A percentile compares a stretch with the other conserved stretches of the same genome.
These are phyloP conservation scores for Resseliella maxima DNA, from an alignment of 2,888 invertebrate species.

Conservation along the genomic window DNA sequence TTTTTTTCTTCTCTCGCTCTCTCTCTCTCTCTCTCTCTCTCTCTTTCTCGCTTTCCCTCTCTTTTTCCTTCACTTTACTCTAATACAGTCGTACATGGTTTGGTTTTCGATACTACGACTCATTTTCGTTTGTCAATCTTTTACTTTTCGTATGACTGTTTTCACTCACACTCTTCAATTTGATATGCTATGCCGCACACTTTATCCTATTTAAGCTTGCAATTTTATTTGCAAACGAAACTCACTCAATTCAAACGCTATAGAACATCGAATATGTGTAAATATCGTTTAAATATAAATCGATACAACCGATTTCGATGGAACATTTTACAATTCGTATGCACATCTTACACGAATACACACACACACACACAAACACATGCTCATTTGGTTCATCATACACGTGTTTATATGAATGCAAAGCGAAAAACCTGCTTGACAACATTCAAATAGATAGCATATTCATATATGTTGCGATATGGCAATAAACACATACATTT, in stretches of 20 bases:
- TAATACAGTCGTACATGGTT: too few relatives aligned
- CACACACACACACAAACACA: background rate
- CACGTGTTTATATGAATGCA: background rate
- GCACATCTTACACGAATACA: background rate
- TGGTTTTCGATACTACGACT: background rate
- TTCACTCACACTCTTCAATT: background rate
- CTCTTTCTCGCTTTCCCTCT: background rate
- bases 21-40: background rate
- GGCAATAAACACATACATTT: slow-evolving; percentile 15
- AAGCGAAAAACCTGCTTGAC: slow-evolving; percentile 36
- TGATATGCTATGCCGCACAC: background rate
- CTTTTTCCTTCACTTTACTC: too few relatives aligned
- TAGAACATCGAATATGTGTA: slow-evolving; percentile 7
- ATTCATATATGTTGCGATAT: slow-evolving; percentile 24
- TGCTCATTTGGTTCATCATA: background rate
- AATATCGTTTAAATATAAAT: slow-evolving; percentile 53
- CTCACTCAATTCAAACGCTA: slow-evolving; percentile 34
- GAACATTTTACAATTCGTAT: background rate
- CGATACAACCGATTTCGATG: slow-evolving; percentile 51
- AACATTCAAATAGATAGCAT: slow-evolving; percentile 36
- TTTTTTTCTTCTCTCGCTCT: background rate
- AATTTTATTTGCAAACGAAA: slow-evolving; percentile 52
- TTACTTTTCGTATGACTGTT: background rate
- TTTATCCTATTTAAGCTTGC: slow-evolving; percentile 46
- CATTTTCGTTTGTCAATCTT: background rate